phyloP scores from a whole-genome alignment of 2,888 invertebrate species.

The Drosophila longiperda region DNA sequence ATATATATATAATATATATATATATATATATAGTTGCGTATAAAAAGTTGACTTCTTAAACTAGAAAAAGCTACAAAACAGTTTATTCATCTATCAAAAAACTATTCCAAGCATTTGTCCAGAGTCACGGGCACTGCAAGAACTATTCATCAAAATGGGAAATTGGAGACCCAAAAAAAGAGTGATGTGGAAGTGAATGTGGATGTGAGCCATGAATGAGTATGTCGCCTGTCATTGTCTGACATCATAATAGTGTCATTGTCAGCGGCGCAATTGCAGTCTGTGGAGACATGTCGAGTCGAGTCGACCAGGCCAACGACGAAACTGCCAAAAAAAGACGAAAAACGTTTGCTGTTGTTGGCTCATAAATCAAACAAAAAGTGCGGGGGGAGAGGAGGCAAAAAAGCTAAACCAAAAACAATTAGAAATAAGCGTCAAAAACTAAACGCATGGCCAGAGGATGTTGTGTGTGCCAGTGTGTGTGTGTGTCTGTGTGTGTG shows the following conservation, averaged over 20 bases:
- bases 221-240: conserved; percentile 70
- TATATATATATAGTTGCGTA: neutral
- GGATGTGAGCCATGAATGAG: conserved; percentile 50
- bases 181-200: too few relatives aligned
- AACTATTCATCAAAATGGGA: conserved; percentile 42
- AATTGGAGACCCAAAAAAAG: neutral
- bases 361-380: conserved; percentile 66
- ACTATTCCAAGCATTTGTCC: neutral
- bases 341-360: conserved; percentile 8
- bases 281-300: conserved; percentile 4
- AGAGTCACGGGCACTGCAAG: neutral
- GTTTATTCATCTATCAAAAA: neutral
- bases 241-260: conserved; percentile 79
- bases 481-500: neutral
- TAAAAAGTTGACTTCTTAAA: neutral
- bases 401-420: conserved; percentile 64
- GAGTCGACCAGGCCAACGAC: neutral
- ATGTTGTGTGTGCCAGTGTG: neutral
- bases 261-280: conserved; percentile 66
- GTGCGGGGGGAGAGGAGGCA: conserved; percentile 7
- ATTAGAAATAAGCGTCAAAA: conserved; percentile 77
- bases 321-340: conserved; percentile 47
- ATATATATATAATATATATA: neutral
- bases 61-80: neutral
- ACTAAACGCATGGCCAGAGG: conserved; percentile 60